Evolutionary conservation across 1,140 invertebrate species (phyloP).

Genomic region (Hylyphantes graminicola): DNA sequence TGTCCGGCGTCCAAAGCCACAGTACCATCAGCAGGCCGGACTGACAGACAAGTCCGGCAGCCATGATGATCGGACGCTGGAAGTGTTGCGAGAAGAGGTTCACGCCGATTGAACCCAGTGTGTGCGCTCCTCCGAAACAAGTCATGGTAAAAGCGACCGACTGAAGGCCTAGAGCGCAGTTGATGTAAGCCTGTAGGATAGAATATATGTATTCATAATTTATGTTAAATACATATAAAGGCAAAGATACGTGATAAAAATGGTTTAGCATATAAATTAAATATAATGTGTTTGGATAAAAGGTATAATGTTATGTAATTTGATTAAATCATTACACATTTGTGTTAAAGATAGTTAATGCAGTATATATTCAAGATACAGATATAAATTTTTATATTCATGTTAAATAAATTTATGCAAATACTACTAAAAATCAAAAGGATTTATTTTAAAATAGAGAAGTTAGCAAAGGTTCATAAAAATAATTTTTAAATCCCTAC

Average conservation of each 20-base stretch:
- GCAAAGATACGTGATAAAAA: no score
- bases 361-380: not conserved
- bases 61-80: slow-evolving; percentile 67
- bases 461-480: no score
- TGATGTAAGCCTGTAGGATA: slow-evolving; percentile 66
- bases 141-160: slow-evolving; percentile 67
- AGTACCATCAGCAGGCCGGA: slow-evolving; percentile 67
- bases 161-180: slow-evolving; percentile 67
- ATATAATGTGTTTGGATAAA: no score
- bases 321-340: not conserved
- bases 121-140: slow-evolving; percentile 67
- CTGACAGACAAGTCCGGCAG: slow-evolving; percentile 66
- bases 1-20: slow-evolving; percentile 67
- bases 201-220: not conserved
- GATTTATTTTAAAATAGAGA: not conserved
- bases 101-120: slow-evolving; percentile 66
- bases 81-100: slow-evolving; percentile 67
- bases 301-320: not conserved
- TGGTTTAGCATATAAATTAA: no score
- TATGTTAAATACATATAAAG: no score
- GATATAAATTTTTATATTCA: not conserved
- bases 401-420: not conserved
- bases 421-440: not conserved
- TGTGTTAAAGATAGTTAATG: not conserved
- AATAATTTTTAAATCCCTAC: no score